Evolutionary conservation across 1,140 invertebrate genomes (phyloP), one percentile per base, ranked within the genome.

Genomic region (Eubasilissa regina): DNA sequence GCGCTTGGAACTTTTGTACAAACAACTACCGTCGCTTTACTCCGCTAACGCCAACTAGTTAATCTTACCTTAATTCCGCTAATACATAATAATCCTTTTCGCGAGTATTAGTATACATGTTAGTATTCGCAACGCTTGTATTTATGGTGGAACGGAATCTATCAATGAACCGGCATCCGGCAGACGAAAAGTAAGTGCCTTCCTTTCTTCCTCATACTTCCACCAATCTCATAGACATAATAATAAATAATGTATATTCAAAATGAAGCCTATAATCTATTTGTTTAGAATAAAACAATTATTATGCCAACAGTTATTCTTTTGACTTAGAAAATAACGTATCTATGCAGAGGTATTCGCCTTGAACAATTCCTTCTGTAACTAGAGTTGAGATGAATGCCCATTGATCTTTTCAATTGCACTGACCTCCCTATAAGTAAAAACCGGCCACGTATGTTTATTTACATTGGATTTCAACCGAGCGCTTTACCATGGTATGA

Each of bases 391-490:
- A 55, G 6, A 4, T 55, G 51, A 55, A 17, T 55, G 53, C n/a
- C n/a, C 53, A 7, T 55, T 55, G 53, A n/a, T 55, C n/a, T 55
- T 55, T 55, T 55, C 53, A 17, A 15, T 55, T 55, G 19, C n/a
- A 17, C n/a, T 17, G 9, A 55, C n/a, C n/a, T 17, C n/a, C 19
- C n/a, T 55, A n/a, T n/a, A n/a, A 55, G 53, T 55, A 17, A 55
- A 55, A 55, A 55, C n/a, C 0, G 19, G 13, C n/a, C 53, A 15
- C 19, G 53, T 7, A 15, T 55, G 19, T 55, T 17, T 55, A 55
- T 55, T 55, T 55, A 17, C 51, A 55, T 55, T 55, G 51, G 11
- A 15, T 55, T 3, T 55, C 53, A 17, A 15, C 53, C 53, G 19
- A 15, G n/a, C n/a, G n/a, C n/a, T n/a, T n/a, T n/a, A n/a, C n/a